Conservation (phyloP, 1,140 invertebrate genomes). For the Panagrolaimus sp. region DNA sequence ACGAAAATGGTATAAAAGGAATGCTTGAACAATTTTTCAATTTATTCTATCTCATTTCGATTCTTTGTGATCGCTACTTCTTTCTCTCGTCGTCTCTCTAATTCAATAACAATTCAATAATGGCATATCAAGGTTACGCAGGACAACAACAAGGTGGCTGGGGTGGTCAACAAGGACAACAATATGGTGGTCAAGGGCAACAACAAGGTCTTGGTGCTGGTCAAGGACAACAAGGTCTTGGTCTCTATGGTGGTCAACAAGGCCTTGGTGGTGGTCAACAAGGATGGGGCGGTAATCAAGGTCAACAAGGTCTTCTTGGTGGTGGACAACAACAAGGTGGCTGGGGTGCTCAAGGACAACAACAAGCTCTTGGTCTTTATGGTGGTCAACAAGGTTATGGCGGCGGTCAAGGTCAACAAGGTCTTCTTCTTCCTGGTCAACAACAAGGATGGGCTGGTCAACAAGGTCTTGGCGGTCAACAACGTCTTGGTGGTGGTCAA, state of each 20-base stretch:
- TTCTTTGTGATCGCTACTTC: too few relatives aligned
- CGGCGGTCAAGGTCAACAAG: not conserved
- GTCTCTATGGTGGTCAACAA: not conserved
- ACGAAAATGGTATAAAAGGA: too few relatives aligned
- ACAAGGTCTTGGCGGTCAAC: not conserved
- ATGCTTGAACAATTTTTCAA: too few relatives aligned
- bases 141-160: too few relatives aligned
- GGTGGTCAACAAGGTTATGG: not conserved
- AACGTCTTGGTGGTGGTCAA: not conserved
- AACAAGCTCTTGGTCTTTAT: not conserved
- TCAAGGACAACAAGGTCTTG: not conserved
- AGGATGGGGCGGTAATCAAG: not conserved
- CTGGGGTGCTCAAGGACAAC: not conserved
- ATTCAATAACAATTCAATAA: too few relatives aligned
- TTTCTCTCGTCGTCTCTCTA: too few relatives aligned
- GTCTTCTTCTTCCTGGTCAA: not conserved
- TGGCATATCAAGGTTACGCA: too few relatives aligned
- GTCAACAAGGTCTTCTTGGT: not conserved
- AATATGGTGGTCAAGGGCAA: too few relatives aligned
- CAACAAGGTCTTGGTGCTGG: too few relatives aligned
- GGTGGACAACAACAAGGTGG: not conserved
- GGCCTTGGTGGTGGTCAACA: not conserved
- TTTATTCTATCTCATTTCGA: too few relatives aligned
- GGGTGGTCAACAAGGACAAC: too few relatives aligned
- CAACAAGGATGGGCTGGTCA: not conserved